Evolutionary conservation across 2,888 invertebrate species (phyloP).

Genomic region (Lithophane socia): DNA sequence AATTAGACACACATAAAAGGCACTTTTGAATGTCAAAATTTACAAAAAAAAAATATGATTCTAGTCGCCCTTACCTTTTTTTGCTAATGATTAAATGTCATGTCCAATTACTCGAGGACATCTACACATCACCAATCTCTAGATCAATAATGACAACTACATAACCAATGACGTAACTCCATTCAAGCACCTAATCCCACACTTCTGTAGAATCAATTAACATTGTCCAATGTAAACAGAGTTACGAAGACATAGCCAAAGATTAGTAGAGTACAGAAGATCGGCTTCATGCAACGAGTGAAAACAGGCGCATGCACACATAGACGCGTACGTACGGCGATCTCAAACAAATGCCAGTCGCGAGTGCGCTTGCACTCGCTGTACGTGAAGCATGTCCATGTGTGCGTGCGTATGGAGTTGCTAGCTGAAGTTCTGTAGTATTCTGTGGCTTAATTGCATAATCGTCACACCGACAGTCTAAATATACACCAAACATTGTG

Average conservation of each 20-base stretch:
- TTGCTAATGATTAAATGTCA: too few relatives aligned
- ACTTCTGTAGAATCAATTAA: slow-evolving; percentile 54
- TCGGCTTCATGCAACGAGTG: background rate
- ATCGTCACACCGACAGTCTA: slow-evolving; percentile 54
- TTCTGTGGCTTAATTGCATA: slow-evolving; percentile 58
- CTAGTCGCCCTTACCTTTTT: too few relatives aligned
- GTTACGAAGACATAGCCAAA: background rate
- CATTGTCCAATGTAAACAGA: slow-evolving; percentile 48
- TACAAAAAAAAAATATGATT: too few relatives aligned
- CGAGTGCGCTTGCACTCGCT: too few relatives aligned
- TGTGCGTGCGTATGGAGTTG: background rate
- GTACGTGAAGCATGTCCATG: background rate
- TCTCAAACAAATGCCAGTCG: background rate
- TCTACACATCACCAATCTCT: slow-evolving; percentile 9
- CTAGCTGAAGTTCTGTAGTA: background rate
- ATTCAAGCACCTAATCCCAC: slow-evolving; percentile 32
- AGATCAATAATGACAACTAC: slow-evolving; percentile 27
- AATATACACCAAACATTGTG: slow-evolving; percentile 66
- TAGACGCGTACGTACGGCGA: background rate
- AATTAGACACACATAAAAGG: too few relatives aligned
- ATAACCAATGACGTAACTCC: slow-evolving; percentile 37
- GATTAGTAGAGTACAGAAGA: slow-evolving; percentile 6
- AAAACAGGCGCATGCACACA: background rate
- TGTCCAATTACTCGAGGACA: too few relatives aligned
- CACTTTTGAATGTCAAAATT: too few relatives aligned